Base-by-base conservation (phyloP, 2,888 invertebrate genomes). In the Xanthia togata region DNA sequence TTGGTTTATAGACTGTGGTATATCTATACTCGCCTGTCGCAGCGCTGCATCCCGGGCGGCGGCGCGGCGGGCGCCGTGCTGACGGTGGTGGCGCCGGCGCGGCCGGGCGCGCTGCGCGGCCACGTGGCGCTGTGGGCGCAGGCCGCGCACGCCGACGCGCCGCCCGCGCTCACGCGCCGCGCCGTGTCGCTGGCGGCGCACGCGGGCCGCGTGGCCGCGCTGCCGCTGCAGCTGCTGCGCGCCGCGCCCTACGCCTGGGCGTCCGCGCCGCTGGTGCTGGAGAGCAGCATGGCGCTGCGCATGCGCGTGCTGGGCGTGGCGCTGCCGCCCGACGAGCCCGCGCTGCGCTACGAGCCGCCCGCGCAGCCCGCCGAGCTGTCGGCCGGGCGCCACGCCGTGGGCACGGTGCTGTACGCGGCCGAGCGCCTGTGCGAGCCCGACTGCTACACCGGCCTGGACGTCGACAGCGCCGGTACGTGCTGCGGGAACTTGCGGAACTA, bases 371-470 rank as follows among this genome's bases (percentile, higher is more conserved):
- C 70, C 47, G 89, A 88, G 83, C 94, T 91, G 90, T 90, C 31
- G 87, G 50, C 78, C 38, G 92, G 92, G 6, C 89, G 90, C 35
- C 96, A 96, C 87, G 93, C 96, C 59, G 96, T 97, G 82, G 98
- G 97, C 59, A 97, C 93, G 94, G 97, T 97, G 92, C 97, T 92
- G 95, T 98, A 98, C 95, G 98, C 98, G 94, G 98, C 98, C 23
- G 97, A 98, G 89, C 94, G 97, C 67, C 97, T 97, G 78, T 99
- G 99, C 94, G 97, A 94, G 84, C 97, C 97, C 65, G 96, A 97
- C 90, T 98, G 98, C 95, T 99, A 98, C 95, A 97, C 98, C 62
- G 98, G 98, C 17, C 97, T 98, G 80, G 97, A 97, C 71, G 93
- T 97, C 35, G 97, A 97, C 87, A 96, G 50, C 14, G 14, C 53